phyloP scores from a whole-genome alignment of 92 coral and sea anemone species.

The Phenganax stokvisi region DNA sequence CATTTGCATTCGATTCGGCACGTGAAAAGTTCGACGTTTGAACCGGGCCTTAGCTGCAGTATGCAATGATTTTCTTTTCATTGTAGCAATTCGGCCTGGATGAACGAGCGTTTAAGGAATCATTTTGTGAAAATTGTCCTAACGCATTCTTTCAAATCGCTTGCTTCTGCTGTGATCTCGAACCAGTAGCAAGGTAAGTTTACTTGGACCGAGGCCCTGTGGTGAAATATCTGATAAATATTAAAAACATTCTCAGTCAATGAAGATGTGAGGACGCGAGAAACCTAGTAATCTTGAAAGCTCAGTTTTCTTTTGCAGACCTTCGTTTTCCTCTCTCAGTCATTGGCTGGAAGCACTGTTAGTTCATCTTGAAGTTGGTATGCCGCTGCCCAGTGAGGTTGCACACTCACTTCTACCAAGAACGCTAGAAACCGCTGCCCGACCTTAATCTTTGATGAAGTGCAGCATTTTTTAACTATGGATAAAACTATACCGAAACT shows the following conservation, averaged over 20 bases:
- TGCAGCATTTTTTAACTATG: too few species aligned
- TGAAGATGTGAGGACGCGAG: too few species aligned
- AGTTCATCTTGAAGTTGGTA: conserved; percentile 82
- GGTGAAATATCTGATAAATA: too few species aligned
- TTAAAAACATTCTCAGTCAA: too few species aligned
- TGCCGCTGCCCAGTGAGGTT: conserved; percentile 73
- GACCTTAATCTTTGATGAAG: too few species aligned
- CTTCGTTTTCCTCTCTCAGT: conserved; percentile 65
- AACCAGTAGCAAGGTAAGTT: conserved; percentile 70
- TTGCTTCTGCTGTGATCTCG: conserved; percentile 71
- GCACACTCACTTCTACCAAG: conserved; percentile 40
- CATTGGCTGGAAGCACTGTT: conserved; percentile 82
- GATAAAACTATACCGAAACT: too few species aligned
- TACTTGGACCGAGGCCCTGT: neutral
- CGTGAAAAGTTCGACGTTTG: too few species aligned
- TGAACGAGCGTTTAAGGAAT: conserved; percentile 59
- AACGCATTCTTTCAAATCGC: conserved; percentile 73
- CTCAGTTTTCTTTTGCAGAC: conserved; percentile 45
- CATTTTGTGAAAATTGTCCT: conserved; percentile 80
- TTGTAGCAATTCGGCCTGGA: conserved; percentile 71
- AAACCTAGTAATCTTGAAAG: too few species aligned
- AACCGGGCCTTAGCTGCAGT: neutral
- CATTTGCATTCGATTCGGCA: too few species aligned
- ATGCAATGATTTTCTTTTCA: neutral
- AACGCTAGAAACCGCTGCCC: conserved; percentile 4